These are phyloP conservation scores for Drosophila watanabei DNA, from an alignment of 1,140 invertebrate genomes.

Conservation along the genomic window DNA sequence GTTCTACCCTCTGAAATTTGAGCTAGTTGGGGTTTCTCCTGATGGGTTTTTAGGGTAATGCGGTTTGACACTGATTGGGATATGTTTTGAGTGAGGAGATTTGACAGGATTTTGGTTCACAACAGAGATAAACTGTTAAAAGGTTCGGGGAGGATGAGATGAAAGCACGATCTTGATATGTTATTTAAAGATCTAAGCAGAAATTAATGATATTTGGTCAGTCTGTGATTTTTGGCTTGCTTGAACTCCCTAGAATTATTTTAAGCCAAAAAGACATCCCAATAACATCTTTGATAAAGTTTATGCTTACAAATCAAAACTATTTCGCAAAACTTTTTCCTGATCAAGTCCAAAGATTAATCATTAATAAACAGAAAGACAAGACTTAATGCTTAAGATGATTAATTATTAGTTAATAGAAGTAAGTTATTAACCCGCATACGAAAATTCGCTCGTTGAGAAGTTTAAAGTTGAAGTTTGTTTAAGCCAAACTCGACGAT, in stretches of 20 bases:
- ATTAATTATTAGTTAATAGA: slow-evolving; percentile 19
- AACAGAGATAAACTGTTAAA: slow-evolving; percentile 22
- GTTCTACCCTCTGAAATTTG: slow-evolving; percentile 58
- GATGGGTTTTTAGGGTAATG: slow-evolving; percentile 64
- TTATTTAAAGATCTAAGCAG: not conserved
- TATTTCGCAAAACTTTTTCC: not conserved
- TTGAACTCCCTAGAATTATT: not conserved
- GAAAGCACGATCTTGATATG: slow-evolving; percentile 12
- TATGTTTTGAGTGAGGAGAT: slow-evolving; percentile 35
- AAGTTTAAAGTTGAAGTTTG: slow-evolving; percentile 15
- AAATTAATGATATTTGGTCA: not conserved
- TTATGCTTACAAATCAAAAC: not conserved
- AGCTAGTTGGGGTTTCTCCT: slow-evolving; percentile 40
- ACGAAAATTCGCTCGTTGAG: not conserved
- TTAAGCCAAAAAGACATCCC: not conserved
- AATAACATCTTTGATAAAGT: not conserved
- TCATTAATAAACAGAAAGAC: not conserved
- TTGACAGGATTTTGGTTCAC: slow-evolving; percentile 53
- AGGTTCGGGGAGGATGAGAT: slow-evolving; percentile 8
- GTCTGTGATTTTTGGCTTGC: not conserved
- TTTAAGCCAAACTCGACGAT: slow-evolving; percentile 20
- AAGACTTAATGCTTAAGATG: slow-evolving; percentile 6
- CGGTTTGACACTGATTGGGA: slow-evolving; percentile 66
- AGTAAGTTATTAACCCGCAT: slow-evolving; percentile 37
- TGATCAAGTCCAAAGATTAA: not conserved